Evolutionary conservation across 2,113 vertebrate species (phyloP).

Genomic region (Thalassoma bifasciatum): DNA sequence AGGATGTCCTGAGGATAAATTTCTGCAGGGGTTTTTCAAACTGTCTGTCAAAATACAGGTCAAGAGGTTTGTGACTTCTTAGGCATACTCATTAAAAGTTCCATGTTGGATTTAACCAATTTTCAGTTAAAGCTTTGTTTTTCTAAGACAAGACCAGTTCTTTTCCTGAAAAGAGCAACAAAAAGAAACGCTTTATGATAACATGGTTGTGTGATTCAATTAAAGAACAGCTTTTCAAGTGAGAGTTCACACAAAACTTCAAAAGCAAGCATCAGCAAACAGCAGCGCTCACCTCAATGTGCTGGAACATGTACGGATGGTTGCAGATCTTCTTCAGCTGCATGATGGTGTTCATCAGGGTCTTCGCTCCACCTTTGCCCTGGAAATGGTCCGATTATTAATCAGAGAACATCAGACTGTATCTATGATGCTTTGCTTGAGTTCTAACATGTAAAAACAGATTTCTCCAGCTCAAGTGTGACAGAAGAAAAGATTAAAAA

Average conservation of each 20-base stretch:
- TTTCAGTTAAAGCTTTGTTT: not conserved
- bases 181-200: no score
- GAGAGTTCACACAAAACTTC: not conserved
- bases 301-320: slow-evolving; percentile 98
- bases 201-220: no score
- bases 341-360: slow-evolving; percentile 99
- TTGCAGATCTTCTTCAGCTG: slow-evolving; percentile 99
- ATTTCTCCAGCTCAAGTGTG: no score
- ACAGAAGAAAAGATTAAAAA: no score
- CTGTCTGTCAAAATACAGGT: not conserved
- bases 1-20: not conserved
- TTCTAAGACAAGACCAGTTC: no score
- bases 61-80: not conserved
- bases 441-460: no score
- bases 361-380: slow-evolving; percentile 99
- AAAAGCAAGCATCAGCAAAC: not conserved
- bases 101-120: not conserved
- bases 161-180: no score
- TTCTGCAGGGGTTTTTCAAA: not conserved
- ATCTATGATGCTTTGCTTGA: no score
- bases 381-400: slow-evolving; percentile 50
- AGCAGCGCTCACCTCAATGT: slow-evolving; percentile 85
- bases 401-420: not conserved
- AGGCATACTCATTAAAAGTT: not conserved
- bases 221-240: not conserved